These are phyloP conservation scores for Canis aureus DNA, from an alignment of 2,113 vertebrate genomes.

Conservation along the genomic window DNA sequence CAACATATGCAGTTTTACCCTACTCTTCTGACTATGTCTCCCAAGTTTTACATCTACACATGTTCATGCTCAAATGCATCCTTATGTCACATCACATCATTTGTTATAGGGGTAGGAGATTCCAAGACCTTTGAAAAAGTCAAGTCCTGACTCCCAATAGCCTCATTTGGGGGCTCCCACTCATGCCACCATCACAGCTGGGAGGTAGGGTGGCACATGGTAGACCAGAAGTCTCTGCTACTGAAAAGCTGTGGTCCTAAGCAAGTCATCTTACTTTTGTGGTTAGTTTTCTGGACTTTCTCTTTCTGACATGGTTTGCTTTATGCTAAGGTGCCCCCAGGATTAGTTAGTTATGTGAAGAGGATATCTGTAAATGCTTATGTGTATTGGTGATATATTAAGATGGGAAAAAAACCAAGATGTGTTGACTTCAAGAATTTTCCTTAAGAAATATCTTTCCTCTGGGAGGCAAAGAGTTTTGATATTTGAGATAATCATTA, in stretches of 20 bases:
- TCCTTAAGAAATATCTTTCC: not conserved
- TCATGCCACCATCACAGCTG: accelerated
- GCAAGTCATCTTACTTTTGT: not conserved
- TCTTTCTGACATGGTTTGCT: not conserved
- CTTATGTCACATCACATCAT: not conserved
- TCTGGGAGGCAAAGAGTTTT: not conserved
- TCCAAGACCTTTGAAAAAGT: not conserved
- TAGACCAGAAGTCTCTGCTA: not conserved
- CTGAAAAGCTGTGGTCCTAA: not conserved
- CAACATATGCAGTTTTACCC: not conserved
- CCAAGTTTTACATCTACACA: not conserved
- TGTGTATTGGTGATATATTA: not conserved
- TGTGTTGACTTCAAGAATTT: not conserved
- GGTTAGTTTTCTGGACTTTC: not conserved
- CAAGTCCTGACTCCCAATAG: not conserved
- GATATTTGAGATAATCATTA: not conserved
- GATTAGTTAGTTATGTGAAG: not conserved
- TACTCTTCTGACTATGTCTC: not conserved
- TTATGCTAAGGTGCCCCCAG: not conserved
- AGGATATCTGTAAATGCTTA: accelerated
- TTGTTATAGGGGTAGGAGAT: not conserved
- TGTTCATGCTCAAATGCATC: no score
- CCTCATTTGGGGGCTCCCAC: not conserved
- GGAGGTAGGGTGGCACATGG: not conserved
- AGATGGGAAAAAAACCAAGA: not conserved